A percentile compares a stretch with the other conserved stretches of the same genome.
Conservation (phyloP, 2,113 vertebrate species). For the Mirza zaza region DNA sequence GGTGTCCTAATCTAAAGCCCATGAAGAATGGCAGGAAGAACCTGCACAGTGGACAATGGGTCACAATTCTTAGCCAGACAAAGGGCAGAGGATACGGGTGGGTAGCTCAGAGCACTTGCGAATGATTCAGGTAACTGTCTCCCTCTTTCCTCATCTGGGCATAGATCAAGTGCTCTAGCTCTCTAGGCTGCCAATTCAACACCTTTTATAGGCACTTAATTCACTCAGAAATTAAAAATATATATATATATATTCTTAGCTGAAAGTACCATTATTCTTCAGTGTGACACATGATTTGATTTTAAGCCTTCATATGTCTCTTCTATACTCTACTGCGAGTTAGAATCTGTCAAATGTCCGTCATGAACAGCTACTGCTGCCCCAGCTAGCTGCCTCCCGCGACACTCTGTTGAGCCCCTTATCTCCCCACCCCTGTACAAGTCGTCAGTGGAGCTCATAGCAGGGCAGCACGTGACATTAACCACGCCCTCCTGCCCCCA, state of each 20-base stretch:
- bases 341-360: constrained; percentile 32
- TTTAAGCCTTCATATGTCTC: constrained; percentile 68
- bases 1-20: neutral
- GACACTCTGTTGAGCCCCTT: neutral
- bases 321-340: constrained; percentile 44
- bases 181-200: constrained; percentile 59
- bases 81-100: neutral
- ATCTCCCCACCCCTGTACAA: no score
- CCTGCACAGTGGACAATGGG: neutral
- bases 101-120: neutral
- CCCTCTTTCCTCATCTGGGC: neutral
- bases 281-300: constrained; percentile 69
- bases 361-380: constrained; percentile 15
- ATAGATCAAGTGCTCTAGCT: constrained; percentile 65
- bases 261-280: constrained; percentile 69
- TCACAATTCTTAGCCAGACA: neutral
- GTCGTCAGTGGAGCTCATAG: rapidly evolving
- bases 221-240: constrained; percentile 75
- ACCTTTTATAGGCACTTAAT: constrained; percentile 73
- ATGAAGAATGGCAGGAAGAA: neutral
- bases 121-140: neutral
- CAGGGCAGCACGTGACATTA: neutral
- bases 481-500: rapidly evolving
- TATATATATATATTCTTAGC: constrained; percentile 53
- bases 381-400: neutral